phyloP scores from a whole-genome alignment of 2,113 vertebrate species.

The Nestor notabilis region DNA sequence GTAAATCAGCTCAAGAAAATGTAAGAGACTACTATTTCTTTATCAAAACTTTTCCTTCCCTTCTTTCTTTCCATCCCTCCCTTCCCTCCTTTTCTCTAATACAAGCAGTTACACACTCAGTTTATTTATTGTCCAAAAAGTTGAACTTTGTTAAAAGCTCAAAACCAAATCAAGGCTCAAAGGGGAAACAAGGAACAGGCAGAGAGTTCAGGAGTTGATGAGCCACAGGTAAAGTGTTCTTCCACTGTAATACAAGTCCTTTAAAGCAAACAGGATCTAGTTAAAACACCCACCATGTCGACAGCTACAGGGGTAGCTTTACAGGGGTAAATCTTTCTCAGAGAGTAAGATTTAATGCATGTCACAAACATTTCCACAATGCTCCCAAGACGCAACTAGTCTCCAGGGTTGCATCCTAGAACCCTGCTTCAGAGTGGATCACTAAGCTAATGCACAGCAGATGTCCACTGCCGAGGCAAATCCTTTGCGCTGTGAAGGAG shows the following conservation, averaged over 20 bases:
- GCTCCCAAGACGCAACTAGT: neutral
- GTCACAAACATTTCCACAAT: neutral
- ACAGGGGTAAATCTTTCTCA: too few species aligned
- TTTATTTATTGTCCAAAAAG: neutral
- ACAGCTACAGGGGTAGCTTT: neutral
- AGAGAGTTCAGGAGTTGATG: neutral
- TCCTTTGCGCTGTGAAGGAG: neutral
- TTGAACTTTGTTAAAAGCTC: neutral
- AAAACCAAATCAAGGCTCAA: neutral
- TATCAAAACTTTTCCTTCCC: neutral
- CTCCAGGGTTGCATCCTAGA: neutral
- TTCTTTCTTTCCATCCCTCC: neutral
- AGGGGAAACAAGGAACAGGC: neutral
- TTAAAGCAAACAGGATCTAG: neutral
- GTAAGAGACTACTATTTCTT: neutral
- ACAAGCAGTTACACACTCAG: neutral
- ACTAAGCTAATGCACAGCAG: fast-evolving
- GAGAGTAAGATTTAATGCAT: neutral
- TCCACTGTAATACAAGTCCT: neutral
- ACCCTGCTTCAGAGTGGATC: neutral
- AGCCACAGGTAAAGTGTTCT: neutral
- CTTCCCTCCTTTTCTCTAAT: neutral
- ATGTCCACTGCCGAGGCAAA: neutral
- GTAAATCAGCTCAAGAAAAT: neutral
- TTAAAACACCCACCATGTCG: neutral